These are phyloP conservation scores for Neodontobutis hainanensis DNA, from an alignment of 2,113 vertebrate genomes.

Conservation along the genomic window DNA sequence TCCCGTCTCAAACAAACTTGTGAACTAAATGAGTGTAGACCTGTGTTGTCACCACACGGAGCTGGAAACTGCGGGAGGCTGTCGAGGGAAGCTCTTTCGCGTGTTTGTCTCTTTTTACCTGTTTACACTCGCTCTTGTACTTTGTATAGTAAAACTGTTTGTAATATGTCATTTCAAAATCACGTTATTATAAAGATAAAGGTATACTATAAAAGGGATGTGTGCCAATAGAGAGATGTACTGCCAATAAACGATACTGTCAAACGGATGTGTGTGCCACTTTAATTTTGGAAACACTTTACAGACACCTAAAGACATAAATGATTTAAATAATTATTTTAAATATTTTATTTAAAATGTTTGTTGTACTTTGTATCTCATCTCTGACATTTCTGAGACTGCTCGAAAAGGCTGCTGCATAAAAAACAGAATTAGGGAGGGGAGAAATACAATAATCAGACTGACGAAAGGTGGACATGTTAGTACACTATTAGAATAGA, in stretches of 20 bases:
- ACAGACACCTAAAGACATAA: too few relatives aligned
- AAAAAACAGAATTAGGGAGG: too few relatives aligned
- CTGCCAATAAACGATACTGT: slow-evolving; percentile 65
- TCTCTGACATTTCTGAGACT: too few relatives aligned
- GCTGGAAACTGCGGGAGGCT: background rate
- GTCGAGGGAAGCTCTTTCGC: background rate
- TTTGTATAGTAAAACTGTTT: slow-evolving; percentile 45
- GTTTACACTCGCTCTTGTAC: slow-evolving; percentile 66
- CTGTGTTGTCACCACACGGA: background rate
- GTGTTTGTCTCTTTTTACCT: slow-evolving; percentile 62
- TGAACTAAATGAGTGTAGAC: background rate
- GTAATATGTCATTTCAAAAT: slow-evolving; percentile 28
- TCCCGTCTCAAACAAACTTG: background rate
- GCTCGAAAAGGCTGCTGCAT: too few relatives aligned
- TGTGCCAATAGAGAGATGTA: slow-evolving; percentile 51
- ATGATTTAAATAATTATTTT: too few relatives aligned
- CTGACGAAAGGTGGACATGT: too few relatives aligned
- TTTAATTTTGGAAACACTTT: background rate
- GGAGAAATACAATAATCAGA: too few relatives aligned
- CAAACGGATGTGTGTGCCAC: slow-evolving; percentile 8
- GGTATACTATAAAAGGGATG: slow-evolving; percentile 26
- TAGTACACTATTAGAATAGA: too few relatives aligned
- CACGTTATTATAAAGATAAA: slow-evolving; percentile 17
- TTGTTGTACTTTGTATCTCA: too few relatives aligned
- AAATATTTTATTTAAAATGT: too few relatives aligned